Percentiles rank a stretch among this genome's conserved stretches.
phyloP scores from a whole-genome alignment of 2,797 vertebrate genomes.

The Chromis chromis region DNA sequence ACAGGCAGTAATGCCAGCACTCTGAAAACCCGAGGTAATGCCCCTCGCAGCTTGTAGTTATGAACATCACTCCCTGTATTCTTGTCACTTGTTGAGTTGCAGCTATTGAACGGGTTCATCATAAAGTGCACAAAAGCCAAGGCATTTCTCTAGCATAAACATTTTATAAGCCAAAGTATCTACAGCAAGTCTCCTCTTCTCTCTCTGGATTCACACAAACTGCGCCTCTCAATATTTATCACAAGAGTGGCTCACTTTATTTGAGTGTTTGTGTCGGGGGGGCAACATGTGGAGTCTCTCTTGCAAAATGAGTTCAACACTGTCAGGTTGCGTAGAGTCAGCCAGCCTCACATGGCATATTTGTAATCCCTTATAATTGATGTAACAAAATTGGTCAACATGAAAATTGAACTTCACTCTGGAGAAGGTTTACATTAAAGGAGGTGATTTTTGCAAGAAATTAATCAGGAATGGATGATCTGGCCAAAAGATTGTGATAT shows the following conservation, averaged over 20 bases:
- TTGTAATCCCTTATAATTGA: no score
- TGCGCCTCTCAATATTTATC: conserved; percentile 49
- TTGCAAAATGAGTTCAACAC: not conserved
- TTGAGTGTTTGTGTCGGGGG: conserved; percentile 16
- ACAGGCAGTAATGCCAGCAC: not conserved
- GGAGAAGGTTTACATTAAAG: no score
- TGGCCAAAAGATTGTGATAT: no score
- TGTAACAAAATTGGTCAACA: no score
- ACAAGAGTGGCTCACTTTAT: conserved; percentile 49
- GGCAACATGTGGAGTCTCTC: conserved; percentile 39
- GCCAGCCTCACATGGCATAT: no score
- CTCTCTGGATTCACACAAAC: conserved; percentile 19
- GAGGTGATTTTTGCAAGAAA: no score
- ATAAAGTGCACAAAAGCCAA: conserved; percentile 7
- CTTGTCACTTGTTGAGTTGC: conserved; percentile 1
- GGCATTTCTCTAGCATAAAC: conserved; percentile 28
- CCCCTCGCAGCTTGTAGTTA: conserved; percentile 12
- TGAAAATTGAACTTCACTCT: no score
- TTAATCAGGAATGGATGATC: no score
- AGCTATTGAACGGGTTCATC: conserved; percentile 28
- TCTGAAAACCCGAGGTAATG: conserved; percentile 14
- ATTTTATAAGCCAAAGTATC: conserved; percentile 28
- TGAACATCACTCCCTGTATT: conserved; percentile 14
- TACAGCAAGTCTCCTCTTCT: not conserved
- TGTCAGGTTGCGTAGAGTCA: no score